Evolutionary conservation across 2,113 vertebrate genomes (phyloP), one percentile per base, ranked within the genome.

Genomic region (Synchiropus splendidus): DNA sequence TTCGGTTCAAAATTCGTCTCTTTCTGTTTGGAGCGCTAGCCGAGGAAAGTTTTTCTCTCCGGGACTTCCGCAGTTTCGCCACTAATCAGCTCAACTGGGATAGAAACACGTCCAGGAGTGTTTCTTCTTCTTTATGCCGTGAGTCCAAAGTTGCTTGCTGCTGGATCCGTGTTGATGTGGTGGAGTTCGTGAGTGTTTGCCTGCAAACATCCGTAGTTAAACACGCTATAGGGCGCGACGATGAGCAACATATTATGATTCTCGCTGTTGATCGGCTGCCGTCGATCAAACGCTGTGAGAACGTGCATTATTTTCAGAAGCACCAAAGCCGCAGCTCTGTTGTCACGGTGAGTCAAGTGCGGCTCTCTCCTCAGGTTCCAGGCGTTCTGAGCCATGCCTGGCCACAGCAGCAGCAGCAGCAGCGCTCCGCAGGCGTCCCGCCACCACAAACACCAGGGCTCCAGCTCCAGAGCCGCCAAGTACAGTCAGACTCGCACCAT

Each of bases 321-420:
- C n/a, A n/a, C n/a, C n/a, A n/a, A n/a, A n/a, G n/a, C n/a, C n/a
- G n/a, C n/a, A n/a, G n/a, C n/a, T n/a, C n/a, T n/a, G n/a, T n/a
- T n/a, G n/a, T n/a, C n/a, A n/a, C n/a, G n/a, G n/a, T n/a, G n/a
- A n/a, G 3, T 21, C 49, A 15, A 13, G 16, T 37, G 3, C 35
- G 40, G 34, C 31, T 31, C 54, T 16, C 14, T 27, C 31, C 17
- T 16, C 73, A 86, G 83, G 83, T 77, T 68, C 58, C 74, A 21
- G 70, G 69, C 39, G 10, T 60, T 70, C 35, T 77, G 80, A 90
- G 85, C 83, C 87, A 96, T 97, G 92, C 83, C 87, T 84, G 88
- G 88, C 79, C 77, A 73, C 58, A 86, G 63, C 69, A n/a, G n/a
- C n/a, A n/a, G n/a, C n/a, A n/a, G 51, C 77, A 33, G 76, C n/a